Evolutionary conservation across 2,888 invertebrate genomes (phyloP), one percentile per base, ranked within the genome.

Genomic region (Hemistola chrysoprasaria): DNA sequence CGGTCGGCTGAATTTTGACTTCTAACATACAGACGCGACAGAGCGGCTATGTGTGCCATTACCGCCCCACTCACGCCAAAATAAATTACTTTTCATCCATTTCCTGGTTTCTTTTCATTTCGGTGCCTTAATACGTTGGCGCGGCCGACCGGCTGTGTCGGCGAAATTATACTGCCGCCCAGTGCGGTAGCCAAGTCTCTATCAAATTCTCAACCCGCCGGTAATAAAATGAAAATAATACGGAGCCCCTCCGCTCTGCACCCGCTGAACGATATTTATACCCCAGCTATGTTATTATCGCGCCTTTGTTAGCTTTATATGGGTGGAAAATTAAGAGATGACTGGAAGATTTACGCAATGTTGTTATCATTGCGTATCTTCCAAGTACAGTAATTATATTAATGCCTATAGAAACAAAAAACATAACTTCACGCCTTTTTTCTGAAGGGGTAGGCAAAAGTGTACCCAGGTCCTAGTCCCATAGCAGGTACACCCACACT

Each of bases 211-310:
- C 75, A 63, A 68, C 63, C 66, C 68, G 68, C 59, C 63, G 68
- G 75, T 76, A 80, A 81, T 83, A 82, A 82, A 82, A 82, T 56
- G 74, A 76, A 82, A 81, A 82, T 78, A 78, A 80, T 78, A 76
- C 70, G 67, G 60, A 73, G 59, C 65, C 65, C 63, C 69, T 70
- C 58, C 62, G 54, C 65, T 62, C 69, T 70, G 57, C 62, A 54
- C 59, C 62, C 61, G 59, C 64, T 64, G 56, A 41, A 59, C 57
- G 68, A 77, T 76, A 77, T 80, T 80, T 77, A 79, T 78, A 69
- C 67, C 66, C 68, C 61, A 61, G 63, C 65, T 62, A 62, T 66
- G 65, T 70, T 78, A 80, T 74, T 78, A 78, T 71, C 66, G 66
- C 56, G 45, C 59, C 59, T 74, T 74, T 76, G 75, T 77, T 71